These are phyloP conservation scores for Tolypeutes matacus DNA, from an alignment of 2,797 vertebrate genomes.

Conservation along the genomic window DNA sequence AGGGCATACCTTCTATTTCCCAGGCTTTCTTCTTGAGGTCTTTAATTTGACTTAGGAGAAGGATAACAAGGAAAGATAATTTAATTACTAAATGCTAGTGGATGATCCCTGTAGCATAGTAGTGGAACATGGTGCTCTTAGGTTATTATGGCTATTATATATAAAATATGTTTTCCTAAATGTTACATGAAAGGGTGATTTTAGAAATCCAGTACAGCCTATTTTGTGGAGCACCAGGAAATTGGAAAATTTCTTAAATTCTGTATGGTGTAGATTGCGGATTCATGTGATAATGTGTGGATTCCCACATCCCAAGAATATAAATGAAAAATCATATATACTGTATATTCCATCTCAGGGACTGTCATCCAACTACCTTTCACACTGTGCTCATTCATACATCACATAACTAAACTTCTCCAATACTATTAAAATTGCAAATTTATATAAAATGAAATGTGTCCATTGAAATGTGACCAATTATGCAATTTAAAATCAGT, in stretches of 20 bases:
- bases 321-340: neutral
- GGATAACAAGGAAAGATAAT: neutral
- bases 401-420: neutral
- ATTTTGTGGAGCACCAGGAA: neutral
- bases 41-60: neutral
- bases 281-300: neutral
- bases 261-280: neutral
- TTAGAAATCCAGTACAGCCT: neutral
- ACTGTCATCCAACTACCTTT: no score
- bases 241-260: neutral
- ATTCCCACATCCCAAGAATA: neutral
- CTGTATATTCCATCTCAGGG: no score
- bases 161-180: neutral
- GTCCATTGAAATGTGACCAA: neutral
- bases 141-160: neutral
- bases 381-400: neutral
- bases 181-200: neutral
- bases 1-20: neutral
- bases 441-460: neutral
- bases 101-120: neutral
- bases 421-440: neutral
- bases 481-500: neutral
- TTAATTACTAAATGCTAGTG: neutral
- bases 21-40: neutral
- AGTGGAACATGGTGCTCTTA: neutral